Evolutionary conservation across 2,888 invertebrate species (phyloP).

Genomic region (Apeira syringaria): DNA sequence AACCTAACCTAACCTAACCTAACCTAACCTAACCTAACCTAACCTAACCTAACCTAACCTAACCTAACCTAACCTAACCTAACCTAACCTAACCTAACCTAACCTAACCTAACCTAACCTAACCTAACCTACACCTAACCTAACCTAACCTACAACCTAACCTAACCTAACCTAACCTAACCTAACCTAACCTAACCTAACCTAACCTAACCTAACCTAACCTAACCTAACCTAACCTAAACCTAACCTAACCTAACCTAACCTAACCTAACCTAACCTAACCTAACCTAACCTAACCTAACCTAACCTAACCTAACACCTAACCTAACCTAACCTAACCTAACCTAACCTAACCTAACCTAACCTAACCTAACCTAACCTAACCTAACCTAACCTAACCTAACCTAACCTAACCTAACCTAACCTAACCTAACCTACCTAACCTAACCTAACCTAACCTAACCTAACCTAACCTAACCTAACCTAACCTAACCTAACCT

Average conservation of each 20-base stretch:
- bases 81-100: conserved; percentile 27
- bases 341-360: conserved; percentile 29
- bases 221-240: conserved; percentile 24
- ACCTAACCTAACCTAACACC: conserved; percentile 27
- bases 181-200: conserved; percentile 27
- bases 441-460: conserved; percentile 25
- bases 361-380: conserved; percentile 25
- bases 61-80: conserved; percentile 28
- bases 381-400: conserved; percentile 24
- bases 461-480: conserved; percentile 21
- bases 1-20: conserved; percentile 27
- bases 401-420: conserved; percentile 25
- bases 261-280: conserved; percentile 36
- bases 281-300: conserved; percentile 32
- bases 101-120: conserved; percentile 25
- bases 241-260: conserved; percentile 28
- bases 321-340: conserved; percentile 27
- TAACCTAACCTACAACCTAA: conserved; percentile 25
- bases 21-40: conserved; percentile 29
- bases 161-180: conserved; percentile 26
- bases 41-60: conserved; percentile 28
- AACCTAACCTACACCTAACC: conserved; percentile 23
- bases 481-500: conserved; percentile 25
- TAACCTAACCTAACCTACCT: conserved; percentile 20
- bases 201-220: conserved; percentile 28